Conservation (phyloP, 2,888 invertebrate genomes). For the Luperina nickerlii region DNA sequence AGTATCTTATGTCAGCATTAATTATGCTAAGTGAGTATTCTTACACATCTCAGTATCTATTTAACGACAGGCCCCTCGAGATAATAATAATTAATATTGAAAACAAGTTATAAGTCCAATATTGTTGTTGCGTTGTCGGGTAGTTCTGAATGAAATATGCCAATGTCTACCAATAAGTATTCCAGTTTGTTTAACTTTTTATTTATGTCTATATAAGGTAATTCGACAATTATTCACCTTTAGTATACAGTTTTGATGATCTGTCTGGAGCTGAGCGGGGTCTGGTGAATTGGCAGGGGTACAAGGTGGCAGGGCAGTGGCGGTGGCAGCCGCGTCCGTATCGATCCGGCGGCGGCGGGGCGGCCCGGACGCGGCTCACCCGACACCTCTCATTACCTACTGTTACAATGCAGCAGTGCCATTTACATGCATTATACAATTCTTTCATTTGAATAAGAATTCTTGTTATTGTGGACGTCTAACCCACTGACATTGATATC, state of each 20-base stretch:
- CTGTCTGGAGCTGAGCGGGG: constrained; percentile 69
- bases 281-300: constrained; percentile 76
- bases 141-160: constrained; percentile 14
- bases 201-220: background rate
- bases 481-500: constrained; percentile 60
- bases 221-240: constrained; percentile 9
- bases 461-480: constrained; percentile 19
- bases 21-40: constrained; percentile 38
- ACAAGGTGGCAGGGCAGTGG: constrained; percentile 76
- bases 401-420: constrained; percentile 65
- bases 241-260: constrained; percentile 54
- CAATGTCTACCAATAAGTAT: background rate
- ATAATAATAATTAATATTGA: constrained; percentile 32
- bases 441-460: constrained; percentile 37
- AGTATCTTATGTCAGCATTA: constrained; percentile 33
- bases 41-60: constrained; percentile 21
- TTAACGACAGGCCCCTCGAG: constrained; percentile 23
- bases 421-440: constrained; percentile 47
- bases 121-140: constrained; percentile 8
- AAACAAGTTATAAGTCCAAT: constrained; percentile 33
- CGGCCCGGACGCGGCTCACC: constrained; percentile 73
- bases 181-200: background rate
- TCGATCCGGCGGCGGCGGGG: constrained; percentile 72
- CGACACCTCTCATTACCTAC: constrained; percentile 76
- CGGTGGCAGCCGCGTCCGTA: constrained; percentile 72